These are phyloP conservation scores for Microplitis demolitor DNA, from an alignment of 1,140 invertebrate genomes.

Conservation along the genomic window DNA sequence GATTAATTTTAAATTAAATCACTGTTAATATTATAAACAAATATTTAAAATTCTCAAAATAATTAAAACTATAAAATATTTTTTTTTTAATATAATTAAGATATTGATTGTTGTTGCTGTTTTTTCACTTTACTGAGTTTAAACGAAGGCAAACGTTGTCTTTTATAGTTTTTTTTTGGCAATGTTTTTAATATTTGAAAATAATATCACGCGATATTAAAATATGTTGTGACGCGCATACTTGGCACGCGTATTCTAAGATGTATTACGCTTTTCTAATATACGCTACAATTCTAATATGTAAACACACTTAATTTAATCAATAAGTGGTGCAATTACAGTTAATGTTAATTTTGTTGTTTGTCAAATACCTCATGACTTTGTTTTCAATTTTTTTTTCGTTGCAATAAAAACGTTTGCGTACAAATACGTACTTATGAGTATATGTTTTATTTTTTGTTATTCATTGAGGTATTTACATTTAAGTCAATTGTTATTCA, in stretches of 20 bases:
- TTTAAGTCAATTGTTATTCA: no score
- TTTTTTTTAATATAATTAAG: not conserved
- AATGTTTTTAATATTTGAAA: not conserved
- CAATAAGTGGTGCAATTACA: no score
- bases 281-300: no score
- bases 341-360: no score
- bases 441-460: no score
- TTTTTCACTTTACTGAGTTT: conserved; percentile 5
- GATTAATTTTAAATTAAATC: not conserved
- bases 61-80: not conserved
- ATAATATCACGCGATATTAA: conserved; percentile 14
- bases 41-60: not conserved
- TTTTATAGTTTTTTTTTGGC: conserved; percentile 10
- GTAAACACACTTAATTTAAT: no score
- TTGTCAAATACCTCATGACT: no score
- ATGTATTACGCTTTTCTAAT: no score
- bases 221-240: not conserved
- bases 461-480: no score
- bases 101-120: not conserved
- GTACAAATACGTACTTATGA: no score
- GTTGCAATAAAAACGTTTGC: no score
- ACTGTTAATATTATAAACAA: not conserved
- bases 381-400: no score
- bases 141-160: not conserved
- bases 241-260: not conserved